phyloP scores from a whole-genome alignment of 1,140 invertebrate genomes.

The Zaprionus tsacasi region DNA sequence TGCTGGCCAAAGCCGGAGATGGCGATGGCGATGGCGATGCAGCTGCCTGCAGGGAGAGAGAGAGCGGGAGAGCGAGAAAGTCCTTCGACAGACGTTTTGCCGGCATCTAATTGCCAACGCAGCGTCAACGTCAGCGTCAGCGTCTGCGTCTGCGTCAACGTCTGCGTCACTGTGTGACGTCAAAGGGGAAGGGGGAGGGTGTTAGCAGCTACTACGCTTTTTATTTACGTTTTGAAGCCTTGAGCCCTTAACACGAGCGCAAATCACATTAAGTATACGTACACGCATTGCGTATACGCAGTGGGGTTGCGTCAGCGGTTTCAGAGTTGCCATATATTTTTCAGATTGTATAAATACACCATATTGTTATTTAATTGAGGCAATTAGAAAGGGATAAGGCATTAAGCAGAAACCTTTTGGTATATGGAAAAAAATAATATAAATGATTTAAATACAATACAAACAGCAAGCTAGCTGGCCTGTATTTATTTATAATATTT shows the following conservation, averaged over 20 bases:
- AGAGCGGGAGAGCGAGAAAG: neutral
- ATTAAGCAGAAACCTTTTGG: neutral
- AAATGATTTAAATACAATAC: neutral
- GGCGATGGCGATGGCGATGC: neutral
- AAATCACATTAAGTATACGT: conserved; percentile 43
- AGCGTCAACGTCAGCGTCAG: conserved; percentile 3
- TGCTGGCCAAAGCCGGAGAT: conserved; percentile 3
- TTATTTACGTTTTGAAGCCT: conserved; percentile 9
- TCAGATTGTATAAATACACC: neutral
- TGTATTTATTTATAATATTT: neutral
- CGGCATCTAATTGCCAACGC: conserved; percentile 28
- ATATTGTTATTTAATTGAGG: conserved; percentile 1
- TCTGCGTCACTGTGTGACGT: conserved; percentile 13
- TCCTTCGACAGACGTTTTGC: neutral
- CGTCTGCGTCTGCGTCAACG: conserved; percentile 20
- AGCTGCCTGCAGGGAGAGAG: neutral
- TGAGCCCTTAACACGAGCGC: conserved; percentile 23
- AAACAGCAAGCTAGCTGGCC: neutral
- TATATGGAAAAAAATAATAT: neutral
- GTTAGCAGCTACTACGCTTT: neutral
- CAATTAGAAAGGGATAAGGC: neutral
- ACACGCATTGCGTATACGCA: neutral
- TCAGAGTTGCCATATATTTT: neutral
- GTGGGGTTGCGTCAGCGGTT: neutral
- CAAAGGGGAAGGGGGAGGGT: neutral